phyloP scores from a whole-genome alignment of 2,113 vertebrate genomes.

The Pleuronectes platessa region DNA sequence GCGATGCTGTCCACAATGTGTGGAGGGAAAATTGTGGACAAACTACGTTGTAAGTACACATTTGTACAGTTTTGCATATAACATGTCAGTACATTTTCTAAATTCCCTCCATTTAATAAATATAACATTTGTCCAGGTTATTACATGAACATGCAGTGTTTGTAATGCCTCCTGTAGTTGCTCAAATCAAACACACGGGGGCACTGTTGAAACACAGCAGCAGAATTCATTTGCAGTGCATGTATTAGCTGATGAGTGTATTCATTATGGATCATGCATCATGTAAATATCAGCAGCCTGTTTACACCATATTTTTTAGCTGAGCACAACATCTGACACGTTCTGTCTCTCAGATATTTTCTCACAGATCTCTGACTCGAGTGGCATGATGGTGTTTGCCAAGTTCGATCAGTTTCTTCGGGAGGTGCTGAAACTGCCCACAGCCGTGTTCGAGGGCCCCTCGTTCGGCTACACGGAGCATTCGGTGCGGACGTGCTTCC shows the following conservation, averaged over 20 bases:
- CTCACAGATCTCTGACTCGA: conserved; percentile 96
- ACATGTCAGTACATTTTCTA: background rate
- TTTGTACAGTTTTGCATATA: background rate
- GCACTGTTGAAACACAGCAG: conserved; percentile 29
- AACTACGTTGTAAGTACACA: conserved; percentile 92
- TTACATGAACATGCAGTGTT: background rate
- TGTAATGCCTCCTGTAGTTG: conserved; percentile 32
- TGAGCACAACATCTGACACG: conserved; percentile 15
- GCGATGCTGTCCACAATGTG: conserved; percentile 98
- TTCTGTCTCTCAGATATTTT: conserved; percentile 89
- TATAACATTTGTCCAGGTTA: too few species aligned
- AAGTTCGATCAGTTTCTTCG: conserved; percentile 95
- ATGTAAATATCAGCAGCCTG: conserved; percentile 16
- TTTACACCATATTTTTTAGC: background rate
- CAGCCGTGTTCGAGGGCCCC: conserved; percentile 96
- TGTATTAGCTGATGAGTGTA: background rate
- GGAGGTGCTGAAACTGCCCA: conserved; percentile 94
- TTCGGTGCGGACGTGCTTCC: conserved; percentile 90
- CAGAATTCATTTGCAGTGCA: background rate
- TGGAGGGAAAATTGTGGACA: conserved; percentile 97
- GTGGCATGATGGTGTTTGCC: conserved; percentile 89
- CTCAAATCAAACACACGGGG: conserved; percentile 46
- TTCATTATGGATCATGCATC: conserved; percentile 7
- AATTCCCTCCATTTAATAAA: background rate
- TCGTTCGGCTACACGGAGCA: conserved; percentile 98